Base-by-base conservation (phyloP, 1,140 invertebrate genomes). In the Scaptomyza montana region DNA sequence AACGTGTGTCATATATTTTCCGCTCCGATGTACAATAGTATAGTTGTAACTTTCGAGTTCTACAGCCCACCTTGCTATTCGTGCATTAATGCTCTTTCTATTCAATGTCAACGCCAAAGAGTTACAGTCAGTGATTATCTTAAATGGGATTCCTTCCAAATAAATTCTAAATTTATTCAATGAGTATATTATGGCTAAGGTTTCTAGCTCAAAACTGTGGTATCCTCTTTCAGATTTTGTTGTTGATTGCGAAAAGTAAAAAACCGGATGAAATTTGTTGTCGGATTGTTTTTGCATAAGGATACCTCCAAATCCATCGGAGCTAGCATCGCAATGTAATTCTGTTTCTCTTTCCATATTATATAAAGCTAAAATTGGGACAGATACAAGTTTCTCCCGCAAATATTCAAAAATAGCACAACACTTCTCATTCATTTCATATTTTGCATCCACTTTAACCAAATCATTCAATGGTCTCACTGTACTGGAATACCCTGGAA, bases 121-220 rank as follows among this genome's bases (percentile, higher is more conserved):
- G 10, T 43, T 43, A 43, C 41, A 43, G 3, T 43, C 41, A 13
- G 41, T 43, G 41, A 43, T 43, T 13, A 43, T 43, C 10, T 43
- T 43, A n/a, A 43, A 13, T 13, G 41, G 41, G 5, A 41, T 55
- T 9, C 12, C 33, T 8, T 25, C 13, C 25, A 43, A 57, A 57
- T 57, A 45, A n/a, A 45, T 45, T 25, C 39, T 25, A 30, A 57
- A 57, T 13, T 21, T 43, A 5, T 16, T 41, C 7, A 57, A 45
- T 4, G 55, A 16, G n/a, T 57, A 45, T 28, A 57, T 45, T 2
- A 45, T 57, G 6, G 21, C 55, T 28, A 57, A 13, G 8, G 55
- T 45, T 57, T 57, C 41, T 4, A 57, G 12, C 16, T 43, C 41
- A 45, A 57, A 57, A 19, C 55, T 57, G n/a, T 57, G 55, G 13